phyloP scores from a whole-genome alignment of 2,888 invertebrate species.

The Chromoteleia sp. region DNA sequence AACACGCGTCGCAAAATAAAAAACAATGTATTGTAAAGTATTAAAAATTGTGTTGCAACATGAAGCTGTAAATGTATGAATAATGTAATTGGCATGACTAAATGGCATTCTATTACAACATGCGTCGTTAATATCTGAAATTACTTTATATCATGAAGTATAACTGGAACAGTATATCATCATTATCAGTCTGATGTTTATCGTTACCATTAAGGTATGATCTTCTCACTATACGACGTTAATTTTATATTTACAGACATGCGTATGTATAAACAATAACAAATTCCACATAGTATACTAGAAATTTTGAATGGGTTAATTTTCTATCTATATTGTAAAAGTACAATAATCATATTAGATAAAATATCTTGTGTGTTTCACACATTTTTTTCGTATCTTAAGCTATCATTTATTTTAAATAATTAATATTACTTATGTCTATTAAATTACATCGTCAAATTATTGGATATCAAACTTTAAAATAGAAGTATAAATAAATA shows the following conservation, averaged over 20 bases:
- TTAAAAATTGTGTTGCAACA: too few species aligned
- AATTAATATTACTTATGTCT: too few species aligned
- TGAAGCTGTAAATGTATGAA: not conserved
- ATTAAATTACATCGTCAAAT: too few species aligned
- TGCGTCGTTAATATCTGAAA: slow-evolving; percentile 22
- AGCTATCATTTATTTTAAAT: too few species aligned
- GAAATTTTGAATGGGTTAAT: not conserved
- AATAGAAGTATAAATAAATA: too few species aligned
- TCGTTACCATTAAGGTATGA: slow-evolving; percentile 10
- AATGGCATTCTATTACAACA: slow-evolving; percentile 7
- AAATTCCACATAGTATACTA: not conserved
- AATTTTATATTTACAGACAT: slow-evolving; percentile 1
- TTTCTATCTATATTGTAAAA: not conserved
- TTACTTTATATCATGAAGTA: slow-evolving; percentile 17
- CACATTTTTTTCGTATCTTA: too few species aligned
- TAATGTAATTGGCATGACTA: slow-evolving; percentile 6
- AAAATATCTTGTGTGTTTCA: too few species aligned
- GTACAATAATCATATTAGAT: too few species aligned
- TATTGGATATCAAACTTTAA: too few species aligned
- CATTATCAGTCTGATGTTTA: slow-evolving; percentile 17
- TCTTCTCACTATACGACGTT: not conserved
- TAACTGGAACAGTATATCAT: slow-evolving; percentile 10
- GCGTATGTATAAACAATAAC: not conserved
- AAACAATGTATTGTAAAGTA: too few species aligned
- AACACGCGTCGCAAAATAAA: too few species aligned